Base-by-base conservation (phyloP, 2,888 invertebrate genomes). In the Mythimna ferrago region DNA sequence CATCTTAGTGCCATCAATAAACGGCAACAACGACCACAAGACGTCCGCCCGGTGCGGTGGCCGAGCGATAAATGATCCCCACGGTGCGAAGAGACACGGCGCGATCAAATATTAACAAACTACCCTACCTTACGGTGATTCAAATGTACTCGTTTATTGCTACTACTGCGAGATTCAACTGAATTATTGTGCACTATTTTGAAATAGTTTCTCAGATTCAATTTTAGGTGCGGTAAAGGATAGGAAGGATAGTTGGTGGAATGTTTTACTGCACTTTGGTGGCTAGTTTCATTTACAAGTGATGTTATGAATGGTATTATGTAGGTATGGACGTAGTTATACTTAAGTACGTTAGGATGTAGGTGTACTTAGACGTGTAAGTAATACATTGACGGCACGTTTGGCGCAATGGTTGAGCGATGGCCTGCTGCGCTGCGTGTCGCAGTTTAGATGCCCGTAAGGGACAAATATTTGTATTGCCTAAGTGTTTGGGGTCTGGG, bases 81-180 rank as follows among this genome's bases (percentile, higher is more conserved):
- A 83, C 78, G 88, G 86, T 86, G 89, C 87, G 85, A 87, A 87
- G 83, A 88, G 95, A 94, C 94, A 72, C 78, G 91, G 80, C 87
- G 81, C 88, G 87, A 86, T 95, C 91, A 95, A 95, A 95, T 95
- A 95, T 95, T 95, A 92, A 95, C 94, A 91, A 94, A 95, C 92
- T 93, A 93, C 94, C 93, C 91, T 81, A 75, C 90, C 87, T 93
- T 91, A 92, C 89, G 87, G 89, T 89, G 87, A 91, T 91, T 91
- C 91, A 89, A 92, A 93, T 92, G 90, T 90, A 89, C 87, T 87
- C 86, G 90, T 92, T 93, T 92, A 93, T 89, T 87, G 87, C 90
- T 84, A 82, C 78, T 76, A 78, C 73, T 87, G 85, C 82, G 83
- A 86, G 88, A 86, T 87, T 90, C 84, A 85, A 79, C 84, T 84